Conservation (phyloP, 2,797 vertebrate species). For the Craterocephalus amniculus region DNA sequence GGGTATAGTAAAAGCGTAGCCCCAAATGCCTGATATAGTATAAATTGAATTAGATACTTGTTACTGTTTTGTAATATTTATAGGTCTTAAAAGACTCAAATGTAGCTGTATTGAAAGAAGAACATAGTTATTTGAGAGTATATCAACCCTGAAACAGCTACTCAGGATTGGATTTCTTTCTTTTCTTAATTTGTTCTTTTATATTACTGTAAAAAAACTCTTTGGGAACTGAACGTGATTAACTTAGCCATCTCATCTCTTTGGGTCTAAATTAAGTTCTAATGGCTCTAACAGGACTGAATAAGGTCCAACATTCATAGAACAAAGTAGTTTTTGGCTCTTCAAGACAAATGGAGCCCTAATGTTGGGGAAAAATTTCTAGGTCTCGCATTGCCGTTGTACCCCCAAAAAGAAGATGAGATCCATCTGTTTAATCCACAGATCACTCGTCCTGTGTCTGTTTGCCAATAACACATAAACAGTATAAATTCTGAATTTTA, state of each 20-base stretch:
- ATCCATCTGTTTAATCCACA: conserved; percentile 21
- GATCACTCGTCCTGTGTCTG: conserved; percentile 23
- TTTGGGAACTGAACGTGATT: not conserved
- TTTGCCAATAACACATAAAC: conserved; percentile 36
- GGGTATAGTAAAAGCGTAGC: not conserved
- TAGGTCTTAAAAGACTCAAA: conserved; percentile 4
- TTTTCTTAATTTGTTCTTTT: not conserved
- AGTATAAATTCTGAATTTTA: conserved; percentile 32
- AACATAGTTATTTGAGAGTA: conserved; percentile 1
- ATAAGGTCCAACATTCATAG: conserved; percentile 29
- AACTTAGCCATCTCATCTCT: not conserved
- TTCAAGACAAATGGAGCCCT: conserved; percentile 14
- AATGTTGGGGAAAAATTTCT: conserved; percentile 22
- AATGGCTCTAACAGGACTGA: not conserved
- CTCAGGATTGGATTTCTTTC: conserved; percentile 51
- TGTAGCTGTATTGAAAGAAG: conserved; percentile 16
- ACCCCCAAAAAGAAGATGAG: conserved; percentile 11
- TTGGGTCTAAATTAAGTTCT: conserved; percentile 2
- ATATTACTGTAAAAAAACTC: no score
- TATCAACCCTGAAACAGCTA: conserved; percentile 31
- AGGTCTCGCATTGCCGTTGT: conserved; percentile 6
- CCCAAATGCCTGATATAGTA: not conserved
- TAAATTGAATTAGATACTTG: not conserved
- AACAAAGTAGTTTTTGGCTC: conserved; percentile 2
- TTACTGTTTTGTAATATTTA: not conserved